Evolutionary conservation across 2,888 invertebrate genomes (phyloP).

Genomic region (Nematopogon swammerdamellus): DNA sequence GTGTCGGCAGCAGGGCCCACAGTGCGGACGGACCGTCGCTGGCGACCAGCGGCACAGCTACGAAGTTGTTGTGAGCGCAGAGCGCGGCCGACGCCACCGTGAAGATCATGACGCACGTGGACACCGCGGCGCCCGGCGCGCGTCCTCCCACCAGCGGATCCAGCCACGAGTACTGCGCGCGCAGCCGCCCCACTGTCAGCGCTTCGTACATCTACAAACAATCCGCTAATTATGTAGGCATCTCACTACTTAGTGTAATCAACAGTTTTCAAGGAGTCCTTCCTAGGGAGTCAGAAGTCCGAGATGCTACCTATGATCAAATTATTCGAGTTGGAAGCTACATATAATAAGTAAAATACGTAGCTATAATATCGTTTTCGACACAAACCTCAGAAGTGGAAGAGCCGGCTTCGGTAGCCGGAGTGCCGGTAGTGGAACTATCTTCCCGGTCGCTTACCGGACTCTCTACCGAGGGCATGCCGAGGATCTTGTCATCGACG

Average conservation of each 20-base stretch:
- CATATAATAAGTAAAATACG: too few relatives aligned
- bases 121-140: slow-evolving; percentile 73
- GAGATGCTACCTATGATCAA: too few relatives aligned
- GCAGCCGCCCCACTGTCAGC: slow-evolving; percentile 70
- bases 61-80: slow-evolving; percentile 63
- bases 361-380: too few relatives aligned
- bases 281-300: too few relatives aligned
- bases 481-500: slow-evolving; percentile 44
- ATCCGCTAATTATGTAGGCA: too few relatives aligned
- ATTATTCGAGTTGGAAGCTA: too few relatives aligned
- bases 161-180: slow-evolving; percentile 70
- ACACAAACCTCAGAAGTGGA: slow-evolving; percentile 50
- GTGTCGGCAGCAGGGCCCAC: slow-evolving; percentile 66
- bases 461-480: slow-evolving; percentile 41
- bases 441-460: slow-evolving; percentile 58
- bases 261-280: too few relatives aligned
- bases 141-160: slow-evolving; percentile 70
- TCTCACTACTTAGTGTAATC: too few relatives aligned
- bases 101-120: slow-evolving; percentile 68
- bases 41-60: slow-evolving; percentile 50
- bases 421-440: slow-evolving; percentile 60
- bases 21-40: slow-evolving; percentile 50
- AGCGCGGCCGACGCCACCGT: slow-evolving; percentile 65
- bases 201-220: slow-evolving; percentile 57
- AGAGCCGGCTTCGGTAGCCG: slow-evolving; percentile 58